Evolutionary conservation across 2,797 vertebrate species (phyloP), one percentile per base, ranked within the genome.

Genomic region (Acanthornis magna): DNA sequence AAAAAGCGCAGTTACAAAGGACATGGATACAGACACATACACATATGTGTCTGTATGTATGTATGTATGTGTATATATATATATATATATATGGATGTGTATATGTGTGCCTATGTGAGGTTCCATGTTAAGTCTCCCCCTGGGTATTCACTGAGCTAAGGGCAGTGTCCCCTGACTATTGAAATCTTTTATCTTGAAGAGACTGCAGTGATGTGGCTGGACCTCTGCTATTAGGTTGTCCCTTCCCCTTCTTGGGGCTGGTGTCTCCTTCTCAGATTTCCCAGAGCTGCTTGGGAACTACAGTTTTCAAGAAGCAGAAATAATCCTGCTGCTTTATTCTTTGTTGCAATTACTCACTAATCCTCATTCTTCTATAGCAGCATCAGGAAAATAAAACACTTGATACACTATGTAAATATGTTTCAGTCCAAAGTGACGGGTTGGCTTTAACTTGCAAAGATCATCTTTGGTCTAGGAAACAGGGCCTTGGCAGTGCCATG

Each of bases 51-150:
- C 2, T 26, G 3, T 25, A 0, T 43, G 36, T 36, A 36, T 36
- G 15, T 20, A 2, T 48, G 10, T 47, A 6, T 3, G 8, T 4
- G 22, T 14, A 5, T 27, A 2, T 20, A 1, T 43, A 19, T 17
- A 3, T 53, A 2, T 26, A 1, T 54, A 7, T 38, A 2, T 42
- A 4, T 0, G 4, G 1, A 8, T 21, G 12, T 36, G 5, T 47
- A 8, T 22, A 11, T 32, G 21, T 42, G 45, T 3, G 2, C 36
- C 58, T 16, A 10, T 11, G 13, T 29, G 10, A 63, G 36, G 9
- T 63, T 73, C 45, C 61, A 15, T 16, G 11, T 42, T 68, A 25
- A 19, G 20, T 62, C 85, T 66, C 18, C 34, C 12, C 16, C 27
- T 9, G 8, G 29, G 20, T 45, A 22, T 62, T 81, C 54, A 25